A percentile compares a stretch with the other conserved stretches of the same genome.
These are phyloP conservation scores for Trematocara marginatum DNA, from an alignment of 2,113 vertebrate species.

Conservation along the genomic window DNA sequence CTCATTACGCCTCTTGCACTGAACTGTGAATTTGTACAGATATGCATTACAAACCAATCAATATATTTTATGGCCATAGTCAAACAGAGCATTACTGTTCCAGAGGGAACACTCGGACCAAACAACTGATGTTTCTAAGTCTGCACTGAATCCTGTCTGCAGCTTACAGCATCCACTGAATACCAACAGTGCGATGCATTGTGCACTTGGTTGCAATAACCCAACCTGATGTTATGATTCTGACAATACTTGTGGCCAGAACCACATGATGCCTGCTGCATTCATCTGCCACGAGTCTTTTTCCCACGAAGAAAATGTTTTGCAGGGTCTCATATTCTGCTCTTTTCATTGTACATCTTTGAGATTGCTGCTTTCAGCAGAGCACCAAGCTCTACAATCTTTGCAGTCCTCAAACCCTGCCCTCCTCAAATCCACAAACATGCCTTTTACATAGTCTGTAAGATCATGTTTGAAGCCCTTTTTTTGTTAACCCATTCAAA, in stretches of 20 bases:
- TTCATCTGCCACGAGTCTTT: neutral
- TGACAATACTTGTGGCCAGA: neutral
- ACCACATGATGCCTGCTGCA: neutral
- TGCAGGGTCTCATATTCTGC: neutral
- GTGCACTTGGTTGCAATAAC: neutral
- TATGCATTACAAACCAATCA: neutral
- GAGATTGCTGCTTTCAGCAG: neutral
- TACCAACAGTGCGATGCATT: neutral
- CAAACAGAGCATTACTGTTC: neutral
- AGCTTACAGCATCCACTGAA: neutral
- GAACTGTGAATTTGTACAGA: neutral
- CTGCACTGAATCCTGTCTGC: neutral
- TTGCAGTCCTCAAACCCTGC: neutral
- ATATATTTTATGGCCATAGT: neutral
- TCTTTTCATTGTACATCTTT: neutral
- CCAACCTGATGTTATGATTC: neutral
- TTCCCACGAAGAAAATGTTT: neutral
- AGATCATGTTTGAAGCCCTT: neutral
- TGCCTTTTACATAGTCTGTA: neutral
- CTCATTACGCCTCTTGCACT: neutral
- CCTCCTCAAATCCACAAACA: neutral
- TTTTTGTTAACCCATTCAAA: slow-evolving; percentile 27
- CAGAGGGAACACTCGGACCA: neutral
- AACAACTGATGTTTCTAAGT: neutral
- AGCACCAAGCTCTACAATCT: neutral